Evolutionary conservation across 2,888 invertebrate species (phyloP).

Genomic region (Trissonchulus latispiculum): DNA sequence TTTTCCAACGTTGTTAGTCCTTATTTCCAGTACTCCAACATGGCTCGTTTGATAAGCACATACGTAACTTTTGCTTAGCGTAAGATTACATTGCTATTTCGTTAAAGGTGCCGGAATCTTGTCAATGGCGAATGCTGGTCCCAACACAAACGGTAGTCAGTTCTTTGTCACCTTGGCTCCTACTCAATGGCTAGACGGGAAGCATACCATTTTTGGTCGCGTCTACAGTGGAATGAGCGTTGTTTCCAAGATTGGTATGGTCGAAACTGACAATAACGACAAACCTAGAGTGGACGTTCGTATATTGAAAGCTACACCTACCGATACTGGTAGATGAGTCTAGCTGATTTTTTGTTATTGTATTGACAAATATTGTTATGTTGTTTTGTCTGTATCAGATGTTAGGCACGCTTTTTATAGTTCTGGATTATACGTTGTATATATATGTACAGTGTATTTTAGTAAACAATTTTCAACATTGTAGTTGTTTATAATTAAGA

Average conservation of each 20-base stretch:
- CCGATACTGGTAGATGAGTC: conserved; percentile 25
- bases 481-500: too few relatives aligned
- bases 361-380: neutral
- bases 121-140: conserved; percentile 98
- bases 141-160: conserved; percentile 91
- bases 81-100: too few relatives aligned
- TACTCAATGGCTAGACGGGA: conserved; percentile 93
- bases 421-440: too few relatives aligned
- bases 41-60: too few relatives aligned
- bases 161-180: conserved; percentile 95
- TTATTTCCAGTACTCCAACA: too few relatives aligned
- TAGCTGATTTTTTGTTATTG: conserved; percentile 16
- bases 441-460: too few relatives aligned
- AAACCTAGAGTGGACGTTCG: conserved; percentile 74
- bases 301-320: conserved; percentile 36
- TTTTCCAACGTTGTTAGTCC: too few relatives aligned
- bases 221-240: conserved; percentile 53
- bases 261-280: conserved; percentile 85
- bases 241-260: conserved; percentile 79
- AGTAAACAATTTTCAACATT: too few relatives aligned
- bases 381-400: neutral
- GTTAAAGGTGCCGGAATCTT: conserved; percentile 73
- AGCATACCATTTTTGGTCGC: conserved; percentile 82
- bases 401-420: too few relatives aligned
- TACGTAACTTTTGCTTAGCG: too few relatives aligned